A percentile compares a stretch with the other conserved stretches of the same genome.
phyloP scores from a whole-genome alignment of 2,888 invertebrate genomes.

The Entomobrya multifasciata region DNA sequence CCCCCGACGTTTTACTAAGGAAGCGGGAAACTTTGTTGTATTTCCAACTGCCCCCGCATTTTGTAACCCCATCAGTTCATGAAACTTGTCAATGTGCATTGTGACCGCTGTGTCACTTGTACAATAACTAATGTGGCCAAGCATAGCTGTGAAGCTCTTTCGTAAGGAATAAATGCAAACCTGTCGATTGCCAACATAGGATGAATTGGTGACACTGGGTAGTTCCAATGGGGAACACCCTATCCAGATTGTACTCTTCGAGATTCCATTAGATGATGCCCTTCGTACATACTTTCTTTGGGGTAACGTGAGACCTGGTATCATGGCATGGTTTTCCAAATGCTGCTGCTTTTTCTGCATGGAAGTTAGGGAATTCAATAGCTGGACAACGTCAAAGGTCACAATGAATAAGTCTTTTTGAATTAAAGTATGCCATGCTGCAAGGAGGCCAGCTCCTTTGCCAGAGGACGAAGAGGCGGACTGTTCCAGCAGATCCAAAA shows the following conservation, averaged over 20 bases:
- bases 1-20: background rate
- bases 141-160: background rate
- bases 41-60: no score
- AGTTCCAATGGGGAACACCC: slow-evolving; percentile 33
- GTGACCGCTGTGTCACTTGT: background rate
- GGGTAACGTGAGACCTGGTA: background rate
- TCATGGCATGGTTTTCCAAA: background rate
- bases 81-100: slow-evolving; percentile 27
- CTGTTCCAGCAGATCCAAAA: no score
- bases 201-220: background rate
- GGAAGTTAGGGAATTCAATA: slow-evolving; percentile 11
- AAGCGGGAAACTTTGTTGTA: no score
- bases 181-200: background rate
- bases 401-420: slow-evolving; percentile 48
- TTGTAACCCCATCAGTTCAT: background rate
- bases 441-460: background rate
- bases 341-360: no score
- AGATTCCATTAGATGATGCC: no score
- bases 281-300: no score
- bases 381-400: slow-evolving; percentile 27
- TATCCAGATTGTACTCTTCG: slow-evolving; percentile 31
- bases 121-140: background rate
- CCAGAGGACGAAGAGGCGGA: background rate
- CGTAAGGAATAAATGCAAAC: background rate
- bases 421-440: slow-evolving; percentile 15